Evolutionary conservation across 2,113 vertebrate species (phyloP), one percentile per base, ranked within the genome.

Genomic region (Neodon shergylaensis): DNA sequence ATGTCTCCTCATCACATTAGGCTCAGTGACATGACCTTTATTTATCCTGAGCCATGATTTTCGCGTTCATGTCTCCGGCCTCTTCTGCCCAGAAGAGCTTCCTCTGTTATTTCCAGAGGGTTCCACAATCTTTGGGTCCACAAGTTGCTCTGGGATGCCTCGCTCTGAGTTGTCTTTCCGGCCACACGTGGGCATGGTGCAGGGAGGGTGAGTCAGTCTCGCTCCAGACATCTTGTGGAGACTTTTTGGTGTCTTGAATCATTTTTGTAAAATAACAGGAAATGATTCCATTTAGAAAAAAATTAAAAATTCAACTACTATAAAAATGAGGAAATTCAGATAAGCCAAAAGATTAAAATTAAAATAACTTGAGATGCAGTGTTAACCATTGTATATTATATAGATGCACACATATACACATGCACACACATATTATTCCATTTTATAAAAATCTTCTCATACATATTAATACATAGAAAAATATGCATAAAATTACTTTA

Each of bases 311-410:
- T 84, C 54, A 92, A 63, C 78, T 31, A 85, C 78, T 93, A 47
- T 91, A 81, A 94, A 96, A 93, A 78, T 81, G 68, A 73, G 81
- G 58, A 90, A 83, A 93, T 91, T 66, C 19, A 95, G 52, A 92
- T 92, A 91, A 90, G 74, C 88, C 52, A 49, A 89, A 70, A 74
- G 81, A 87, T 86, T 86, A 79, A 94, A 94, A 95, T 94, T 74
- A 91, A 96, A 95, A 85, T 94, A 89, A 86, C 44, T 93, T 73
- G 68, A 93, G 91, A 96, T 95, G 87, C 54, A 78, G 72, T 13
- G 90, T 91, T 95, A 89, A 94, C 36, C 44, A 93, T n/a, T 83
- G 39, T 39, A 66, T 72, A 77, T 87, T 17, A 49, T 86, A 49
- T 36, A 49, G 31, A 21, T 66, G 83, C 12, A 65, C 28, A 85